A percentile compares a stretch with the other conserved stretches of the same genome.
Evolutionary conservation across 2,797 vertebrate genomes (phyloP).

Genomic region (Babyrousa celebensis): DNA sequence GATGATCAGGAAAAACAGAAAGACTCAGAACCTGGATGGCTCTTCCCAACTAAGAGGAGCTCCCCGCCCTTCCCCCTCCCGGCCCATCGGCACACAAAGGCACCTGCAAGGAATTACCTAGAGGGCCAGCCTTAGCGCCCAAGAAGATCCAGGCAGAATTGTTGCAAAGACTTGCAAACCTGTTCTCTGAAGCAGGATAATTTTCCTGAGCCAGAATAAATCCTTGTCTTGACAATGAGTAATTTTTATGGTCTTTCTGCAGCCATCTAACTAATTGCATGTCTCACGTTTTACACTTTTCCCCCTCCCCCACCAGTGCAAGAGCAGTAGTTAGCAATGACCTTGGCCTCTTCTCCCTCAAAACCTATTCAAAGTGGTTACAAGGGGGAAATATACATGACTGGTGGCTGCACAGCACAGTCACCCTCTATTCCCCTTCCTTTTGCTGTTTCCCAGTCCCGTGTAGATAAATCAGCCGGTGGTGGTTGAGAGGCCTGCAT

Average conservation of each 20-base stretch:
- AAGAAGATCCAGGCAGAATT: not conserved
- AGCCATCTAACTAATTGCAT: conserved; percentile 82
- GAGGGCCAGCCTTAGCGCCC: not conserved
- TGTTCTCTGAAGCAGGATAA: conserved; percentile 73
- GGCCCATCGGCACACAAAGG: not conserved
- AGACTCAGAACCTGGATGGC: not conserved
- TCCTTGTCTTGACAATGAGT: conserved; percentile 74
- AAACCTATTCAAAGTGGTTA: conserved; percentile 49
- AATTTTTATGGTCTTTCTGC: conserved; percentile 84
- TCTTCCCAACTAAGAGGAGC: not conserved
- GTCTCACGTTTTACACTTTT: conserved; percentile 69
- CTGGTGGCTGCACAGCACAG: not conserved
- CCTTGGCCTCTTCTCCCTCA: conserved; percentile 72
- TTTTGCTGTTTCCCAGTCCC: not conserved
- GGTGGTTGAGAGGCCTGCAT: not conserved
- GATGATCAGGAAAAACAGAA: not conserved
- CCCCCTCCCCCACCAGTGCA: conserved; percentile 12
- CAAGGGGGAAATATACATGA: not conserved
- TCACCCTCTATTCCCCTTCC: not conserved
- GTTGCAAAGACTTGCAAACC: conserved; percentile 64
- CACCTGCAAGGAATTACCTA: not conserved
- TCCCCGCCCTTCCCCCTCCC: not conserved
- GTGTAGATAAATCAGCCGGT: not conserved
- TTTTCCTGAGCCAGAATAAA: conserved; percentile 83
- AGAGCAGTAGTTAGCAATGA: conserved; percentile 60